These are phyloP conservation scores for Eudasyphora cyanicolor DNA, from an alignment of 2,888 invertebrate species.

Conservation along the genomic window DNA sequence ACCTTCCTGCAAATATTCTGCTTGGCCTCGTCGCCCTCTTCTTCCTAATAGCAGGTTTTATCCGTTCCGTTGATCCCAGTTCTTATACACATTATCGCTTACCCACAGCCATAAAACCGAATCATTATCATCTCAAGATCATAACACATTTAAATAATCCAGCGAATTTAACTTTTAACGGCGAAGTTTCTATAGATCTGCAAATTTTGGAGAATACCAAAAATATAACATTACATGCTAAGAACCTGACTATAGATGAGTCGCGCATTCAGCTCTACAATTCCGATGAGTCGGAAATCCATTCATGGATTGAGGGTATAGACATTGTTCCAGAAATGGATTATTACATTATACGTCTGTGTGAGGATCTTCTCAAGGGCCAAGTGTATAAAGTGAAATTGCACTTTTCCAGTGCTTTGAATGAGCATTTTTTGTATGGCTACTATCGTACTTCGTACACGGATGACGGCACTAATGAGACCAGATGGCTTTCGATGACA, in stretches of 20 bases:
- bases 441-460: slow-evolving; percentile 86
- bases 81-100: slow-evolving; percentile 73
- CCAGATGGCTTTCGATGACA: slow-evolving; percentile 84
- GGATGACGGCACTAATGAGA: slow-evolving; percentile 81
- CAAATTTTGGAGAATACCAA: slow-evolving; percentile 80
- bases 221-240: slow-evolving; percentile 85
- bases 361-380: slow-evolving; percentile 79
- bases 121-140: slow-evolving; percentile 79
- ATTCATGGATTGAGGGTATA: slow-evolving; percentile 33
- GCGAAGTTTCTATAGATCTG: slow-evolving; percentile 78
- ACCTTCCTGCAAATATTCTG: no score
- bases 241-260: slow-evolving; percentile 82
- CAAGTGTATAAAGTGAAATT: slow-evolving; percentile 82
- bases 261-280: slow-evolving; percentile 68
- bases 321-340: slow-evolving; percentile 81
- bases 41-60: background rate
- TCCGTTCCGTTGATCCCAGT: background rate
- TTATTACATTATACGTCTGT: slow-evolving; percentile 83
- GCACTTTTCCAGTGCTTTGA: slow-evolving; percentile 83
- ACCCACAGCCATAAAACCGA: slow-evolving; percentile 78
- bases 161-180: slow-evolving; percentile 77
- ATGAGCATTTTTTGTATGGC: slow-evolving; percentile 84
- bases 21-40: background rate
- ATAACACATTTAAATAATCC: slow-evolving; percentile 78
- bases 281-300: no score